Conservation (phyloP, 2,797 vertebrate genomes). For the Pteronotus mesoamericanus region DNA sequence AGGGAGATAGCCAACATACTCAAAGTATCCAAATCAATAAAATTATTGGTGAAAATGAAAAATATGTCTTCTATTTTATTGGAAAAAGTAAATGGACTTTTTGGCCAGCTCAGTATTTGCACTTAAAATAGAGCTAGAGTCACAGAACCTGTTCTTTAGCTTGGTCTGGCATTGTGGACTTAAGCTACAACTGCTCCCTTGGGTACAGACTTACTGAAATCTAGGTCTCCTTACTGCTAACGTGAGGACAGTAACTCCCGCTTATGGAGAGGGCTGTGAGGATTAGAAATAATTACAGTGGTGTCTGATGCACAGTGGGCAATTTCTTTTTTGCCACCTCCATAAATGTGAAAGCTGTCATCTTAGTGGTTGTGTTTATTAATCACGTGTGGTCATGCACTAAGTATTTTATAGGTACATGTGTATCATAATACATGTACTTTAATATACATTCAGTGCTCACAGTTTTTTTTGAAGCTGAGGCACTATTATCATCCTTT, state of each 20-base stretch:
- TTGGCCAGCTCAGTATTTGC: background rate
- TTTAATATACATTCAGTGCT: background rate
- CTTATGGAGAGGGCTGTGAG: background rate
- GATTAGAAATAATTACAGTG: background rate
- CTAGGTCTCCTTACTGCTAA: background rate
- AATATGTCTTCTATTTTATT: no score
- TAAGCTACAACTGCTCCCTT: background rate
- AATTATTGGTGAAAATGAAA: background rate
- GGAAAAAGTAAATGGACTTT: background rate
- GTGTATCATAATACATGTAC: background rate
- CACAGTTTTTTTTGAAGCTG: background rate
- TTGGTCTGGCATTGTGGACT: background rate
- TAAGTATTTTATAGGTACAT: background rate
- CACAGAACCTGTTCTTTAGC: background rate
- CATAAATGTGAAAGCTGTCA: background rate
- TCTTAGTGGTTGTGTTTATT: background rate
- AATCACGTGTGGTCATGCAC: background rate
- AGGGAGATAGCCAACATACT: background rate
- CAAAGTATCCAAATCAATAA: background rate
- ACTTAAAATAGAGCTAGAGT: background rate
- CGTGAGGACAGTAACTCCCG: background rate
- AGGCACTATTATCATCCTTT: background rate
- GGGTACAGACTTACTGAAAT: background rate
- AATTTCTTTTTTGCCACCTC: background rate
- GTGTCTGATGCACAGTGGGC: background rate